Conservation (phyloP, 2,113 vertebrate species). For the Neogobius melanostomus region DNA sequence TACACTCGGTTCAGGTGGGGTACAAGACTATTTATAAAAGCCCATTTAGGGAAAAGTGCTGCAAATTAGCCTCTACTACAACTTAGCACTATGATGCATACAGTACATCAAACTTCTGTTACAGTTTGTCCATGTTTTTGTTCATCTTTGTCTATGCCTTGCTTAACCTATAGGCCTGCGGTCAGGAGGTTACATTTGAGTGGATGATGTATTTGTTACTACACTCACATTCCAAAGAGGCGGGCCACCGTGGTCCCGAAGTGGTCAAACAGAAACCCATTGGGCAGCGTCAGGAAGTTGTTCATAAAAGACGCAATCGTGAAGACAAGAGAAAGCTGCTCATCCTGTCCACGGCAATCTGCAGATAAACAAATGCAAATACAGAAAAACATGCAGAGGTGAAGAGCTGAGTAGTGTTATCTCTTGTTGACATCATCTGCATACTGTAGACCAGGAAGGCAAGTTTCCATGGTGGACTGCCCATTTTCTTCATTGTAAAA, state of each 20-base stretch:
- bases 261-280: conserved; percentile 84
- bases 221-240: conserved; percentile 85
- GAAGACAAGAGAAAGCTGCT: conserved; percentile 87
- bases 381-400: not conserved
- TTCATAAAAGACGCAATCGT: conserved; percentile 91
- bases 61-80: no score
- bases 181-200: not conserved
- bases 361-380: conserved; percentile 10
- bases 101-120: no score
- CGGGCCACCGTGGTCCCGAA: conserved; percentile 84
- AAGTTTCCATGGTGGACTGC: no score
- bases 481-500: no score
- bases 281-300: conserved; percentile 86
- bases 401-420: not conserved
- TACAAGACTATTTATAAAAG: no score
- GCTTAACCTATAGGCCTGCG: not conserved
- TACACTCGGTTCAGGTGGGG: no score
- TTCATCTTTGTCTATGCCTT: not conserved
- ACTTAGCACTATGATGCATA: no score
- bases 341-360: conserved; percentile 85
- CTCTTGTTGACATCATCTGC: not conserved
- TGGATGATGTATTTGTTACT: not conserved
- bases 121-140: no score
- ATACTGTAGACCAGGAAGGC: no score
- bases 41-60: no score